A percentile compares a stretch with the other conserved stretches of the same genome.
Evolutionary conservation across 2,888 invertebrate species (phyloP).

Genomic region (Mythimna impura): DNA sequence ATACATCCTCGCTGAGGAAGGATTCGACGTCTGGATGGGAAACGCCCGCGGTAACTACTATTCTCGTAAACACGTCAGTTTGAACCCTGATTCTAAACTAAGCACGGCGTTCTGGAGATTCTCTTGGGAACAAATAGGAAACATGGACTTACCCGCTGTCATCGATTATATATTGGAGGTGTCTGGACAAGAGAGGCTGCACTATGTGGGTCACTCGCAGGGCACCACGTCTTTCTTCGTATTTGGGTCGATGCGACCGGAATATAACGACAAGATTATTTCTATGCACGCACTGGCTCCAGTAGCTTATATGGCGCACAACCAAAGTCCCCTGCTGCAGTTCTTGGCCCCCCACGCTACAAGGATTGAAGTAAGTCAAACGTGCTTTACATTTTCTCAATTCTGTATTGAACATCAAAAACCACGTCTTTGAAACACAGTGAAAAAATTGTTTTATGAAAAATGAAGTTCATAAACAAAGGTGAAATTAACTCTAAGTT

Average conservation of each 20-base stretch:
- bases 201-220: conserved; percentile 95
- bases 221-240: conserved; percentile 92
- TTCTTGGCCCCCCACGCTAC: conserved; percentile 82
- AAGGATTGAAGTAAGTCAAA: conserved; percentile 80
- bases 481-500: background rate
- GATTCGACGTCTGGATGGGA: conserved; percentile 95
- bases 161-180: conserved; percentile 92
- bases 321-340: conserved; percentile 86
- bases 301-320: conserved; percentile 91
- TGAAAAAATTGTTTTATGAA: no score
- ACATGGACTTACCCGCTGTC: conserved; percentile 94
- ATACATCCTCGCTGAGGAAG: conserved; percentile 91
- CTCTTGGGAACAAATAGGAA: conserved; percentile 96
- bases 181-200: conserved; percentile 91
- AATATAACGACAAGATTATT: conserved; percentile 92
- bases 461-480: background rate
- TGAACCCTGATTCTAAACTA: conserved; percentile 78
- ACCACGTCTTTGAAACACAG: background rate
- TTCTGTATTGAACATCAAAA: background rate
- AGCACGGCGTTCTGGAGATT: conserved; percentile 91
- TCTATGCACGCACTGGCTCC: conserved; percentile 93
- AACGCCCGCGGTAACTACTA: conserved; percentile 94
- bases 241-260: conserved; percentile 91
- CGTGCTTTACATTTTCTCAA: background rate
- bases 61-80: conserved; percentile 89